Conservation (phyloP, 2,113 vertebrate species). For the Pedetes capensis region DNA sequence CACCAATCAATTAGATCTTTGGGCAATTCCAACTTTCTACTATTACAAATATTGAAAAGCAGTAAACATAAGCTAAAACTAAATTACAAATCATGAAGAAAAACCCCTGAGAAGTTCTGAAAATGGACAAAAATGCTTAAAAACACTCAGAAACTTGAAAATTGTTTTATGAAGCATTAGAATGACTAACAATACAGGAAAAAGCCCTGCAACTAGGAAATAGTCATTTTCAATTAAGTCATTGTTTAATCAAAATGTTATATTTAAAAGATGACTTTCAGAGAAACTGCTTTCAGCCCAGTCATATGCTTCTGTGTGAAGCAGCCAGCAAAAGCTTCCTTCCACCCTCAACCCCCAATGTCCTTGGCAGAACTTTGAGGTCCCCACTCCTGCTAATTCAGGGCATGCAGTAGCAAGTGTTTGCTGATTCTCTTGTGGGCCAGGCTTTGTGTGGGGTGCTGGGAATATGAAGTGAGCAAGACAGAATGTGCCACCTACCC, state of each 20-base stretch:
- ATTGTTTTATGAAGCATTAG: not conserved
- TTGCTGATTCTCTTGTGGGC: not conserved
- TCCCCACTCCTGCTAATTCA: not conserved
- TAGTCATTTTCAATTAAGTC: not conserved
- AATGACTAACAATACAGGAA: not conserved
- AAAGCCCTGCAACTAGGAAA: not conserved
- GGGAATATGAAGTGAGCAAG: not conserved
- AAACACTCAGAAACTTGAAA: conserved; percentile 4
- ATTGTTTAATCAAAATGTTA: conserved; percentile 3
- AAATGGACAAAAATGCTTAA: conserved; percentile 22
- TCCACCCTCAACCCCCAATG: not conserved
- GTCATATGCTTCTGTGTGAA: not conserved
- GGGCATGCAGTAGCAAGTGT: not conserved
- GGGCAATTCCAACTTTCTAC: not conserved
- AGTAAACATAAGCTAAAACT: not conserved
- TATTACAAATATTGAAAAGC: conserved; percentile 1
- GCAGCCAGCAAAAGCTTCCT: not conserved
- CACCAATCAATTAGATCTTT: not conserved
- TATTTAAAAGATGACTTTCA: conserved; percentile 9
- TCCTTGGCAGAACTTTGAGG: not conserved
- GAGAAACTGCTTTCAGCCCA: not conserved
- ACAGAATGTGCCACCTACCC: not conserved
- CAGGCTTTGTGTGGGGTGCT: too few relatives aligned
- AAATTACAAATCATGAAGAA: not conserved
- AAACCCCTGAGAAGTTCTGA: not conserved